phyloP scores from a whole-genome alignment of 2,797 vertebrate species.

The Luscinia luscinia region DNA sequence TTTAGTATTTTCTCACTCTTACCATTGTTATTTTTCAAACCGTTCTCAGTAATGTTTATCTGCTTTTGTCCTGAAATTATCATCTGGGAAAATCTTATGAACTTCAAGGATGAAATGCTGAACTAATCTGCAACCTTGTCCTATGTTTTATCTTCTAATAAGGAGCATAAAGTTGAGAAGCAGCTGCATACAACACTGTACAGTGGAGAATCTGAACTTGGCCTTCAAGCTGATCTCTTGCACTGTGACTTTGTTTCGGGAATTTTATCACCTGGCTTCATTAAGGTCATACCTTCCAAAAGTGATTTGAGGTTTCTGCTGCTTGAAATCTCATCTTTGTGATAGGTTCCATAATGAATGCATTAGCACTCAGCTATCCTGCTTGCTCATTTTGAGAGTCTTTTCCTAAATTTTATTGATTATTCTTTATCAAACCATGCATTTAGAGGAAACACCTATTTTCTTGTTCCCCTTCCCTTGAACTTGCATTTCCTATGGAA shows the following conservation, averaged over 20 bases:
- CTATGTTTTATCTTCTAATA: neutral
- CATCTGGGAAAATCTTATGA: neutral
- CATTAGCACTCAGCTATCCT: neutral
- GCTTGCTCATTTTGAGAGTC: neutral
- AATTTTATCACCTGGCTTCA: neutral
- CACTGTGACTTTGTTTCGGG: neutral
- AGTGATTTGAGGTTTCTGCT: neutral
- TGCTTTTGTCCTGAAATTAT: neutral
- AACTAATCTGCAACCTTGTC: neutral
- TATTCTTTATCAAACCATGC: neutral
- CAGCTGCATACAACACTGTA: too few species aligned
- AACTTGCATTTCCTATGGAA: neutral
- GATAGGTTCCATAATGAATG: neutral
- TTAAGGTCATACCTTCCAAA: neutral
- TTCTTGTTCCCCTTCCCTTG: neutral
- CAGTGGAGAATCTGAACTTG: neutral
- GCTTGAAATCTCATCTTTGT: neutral
- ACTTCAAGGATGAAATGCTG: neutral
- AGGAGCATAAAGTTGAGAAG: neutral
- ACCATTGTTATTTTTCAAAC: neutral
- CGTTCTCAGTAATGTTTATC: neutral
- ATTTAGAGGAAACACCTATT: neutral
- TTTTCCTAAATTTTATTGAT: neutral
- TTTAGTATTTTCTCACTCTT: neutral
- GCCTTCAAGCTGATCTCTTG: neutral